Conservation (phyloP, 2,113 vertebrate genomes). For the Uria aalge region DNA sequence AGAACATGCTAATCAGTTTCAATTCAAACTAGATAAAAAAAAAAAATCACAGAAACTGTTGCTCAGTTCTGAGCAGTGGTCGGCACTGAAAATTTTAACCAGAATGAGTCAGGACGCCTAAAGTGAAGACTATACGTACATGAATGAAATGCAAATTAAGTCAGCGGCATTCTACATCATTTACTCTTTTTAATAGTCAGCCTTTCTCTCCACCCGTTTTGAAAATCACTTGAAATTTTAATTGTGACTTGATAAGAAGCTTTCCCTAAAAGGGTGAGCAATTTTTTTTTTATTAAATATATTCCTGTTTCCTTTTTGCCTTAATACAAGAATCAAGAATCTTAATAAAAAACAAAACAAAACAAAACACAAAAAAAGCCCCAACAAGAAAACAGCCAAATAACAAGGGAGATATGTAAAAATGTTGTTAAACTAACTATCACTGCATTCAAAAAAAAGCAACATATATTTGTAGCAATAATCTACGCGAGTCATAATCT, state of each 20-base stretch:
- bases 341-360: neutral
- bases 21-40: neutral
- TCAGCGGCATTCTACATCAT: neutral
- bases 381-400: neutral
- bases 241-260: neutral
- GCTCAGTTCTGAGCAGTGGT: neutral
- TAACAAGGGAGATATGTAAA: neutral
- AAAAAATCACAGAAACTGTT: neutral
- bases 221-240: neutral
- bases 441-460: neutral
- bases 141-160: neutral
- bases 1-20: neutral
- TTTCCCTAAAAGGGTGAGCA: neutral
- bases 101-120: neutral
- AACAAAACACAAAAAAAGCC: rapidly evolving
- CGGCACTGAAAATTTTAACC: neutral
- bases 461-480: neutral
- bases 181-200: neutral
- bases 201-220: neutral
- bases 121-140: neutral
- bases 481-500: neutral
- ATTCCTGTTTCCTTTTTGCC: neutral
- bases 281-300: neutral
- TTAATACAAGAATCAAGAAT: neutral
- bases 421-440: neutral